Conservation (phyloP, 2,113 vertebrate species). For the Xyrauchen texanus region DNA sequence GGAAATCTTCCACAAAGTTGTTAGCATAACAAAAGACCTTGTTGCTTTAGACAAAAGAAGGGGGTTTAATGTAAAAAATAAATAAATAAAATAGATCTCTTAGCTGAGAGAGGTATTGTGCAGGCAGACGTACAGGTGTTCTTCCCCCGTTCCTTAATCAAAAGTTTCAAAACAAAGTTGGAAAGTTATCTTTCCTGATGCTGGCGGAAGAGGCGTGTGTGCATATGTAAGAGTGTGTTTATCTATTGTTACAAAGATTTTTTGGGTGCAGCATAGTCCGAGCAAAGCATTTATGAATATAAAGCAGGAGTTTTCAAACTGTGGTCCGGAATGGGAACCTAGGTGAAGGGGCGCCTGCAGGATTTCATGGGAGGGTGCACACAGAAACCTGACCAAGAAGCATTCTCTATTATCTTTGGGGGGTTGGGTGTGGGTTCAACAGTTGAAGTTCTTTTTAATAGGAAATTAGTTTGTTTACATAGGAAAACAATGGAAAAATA, state of each 20-base stretch:
- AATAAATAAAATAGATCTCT: slow-evolving; percentile 76
- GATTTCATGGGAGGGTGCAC: too few species aligned
- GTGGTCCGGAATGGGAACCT: too few species aligned
- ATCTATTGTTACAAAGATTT: slow-evolving; percentile 3
- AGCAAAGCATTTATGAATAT: too few species aligned
- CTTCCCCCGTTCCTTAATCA: slow-evolving; percentile 70
- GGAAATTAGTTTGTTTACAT: too few species aligned
- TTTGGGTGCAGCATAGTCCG: neutral
- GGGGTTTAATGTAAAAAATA: slow-evolving; percentile 78
- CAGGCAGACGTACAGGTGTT: slow-evolving; percentile 77
- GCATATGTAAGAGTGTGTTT: neutral
- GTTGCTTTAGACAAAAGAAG: slow-evolving; percentile 87
- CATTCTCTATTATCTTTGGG: too few species aligned
- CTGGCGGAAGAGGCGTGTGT: slow-evolving; percentile 42
- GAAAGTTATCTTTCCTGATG: slow-evolving; percentile 63
- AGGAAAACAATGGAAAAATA: too few species aligned
- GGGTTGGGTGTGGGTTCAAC: too few species aligned
- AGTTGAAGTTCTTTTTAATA: too few species aligned
- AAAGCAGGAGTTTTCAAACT: too few species aligned
- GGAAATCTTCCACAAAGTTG: slow-evolving; percentile 90
- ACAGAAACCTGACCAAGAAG: too few species aligned
- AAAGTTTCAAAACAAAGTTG: slow-evolving; percentile 78
- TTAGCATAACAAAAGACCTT: slow-evolving; percentile 96
- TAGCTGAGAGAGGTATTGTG: slow-evolving; percentile 73
- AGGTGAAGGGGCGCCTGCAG: too few species aligned